Base-by-base conservation (phyloP, 2,888 invertebrate genomes). In the Hydropsyche betteni region DNA sequence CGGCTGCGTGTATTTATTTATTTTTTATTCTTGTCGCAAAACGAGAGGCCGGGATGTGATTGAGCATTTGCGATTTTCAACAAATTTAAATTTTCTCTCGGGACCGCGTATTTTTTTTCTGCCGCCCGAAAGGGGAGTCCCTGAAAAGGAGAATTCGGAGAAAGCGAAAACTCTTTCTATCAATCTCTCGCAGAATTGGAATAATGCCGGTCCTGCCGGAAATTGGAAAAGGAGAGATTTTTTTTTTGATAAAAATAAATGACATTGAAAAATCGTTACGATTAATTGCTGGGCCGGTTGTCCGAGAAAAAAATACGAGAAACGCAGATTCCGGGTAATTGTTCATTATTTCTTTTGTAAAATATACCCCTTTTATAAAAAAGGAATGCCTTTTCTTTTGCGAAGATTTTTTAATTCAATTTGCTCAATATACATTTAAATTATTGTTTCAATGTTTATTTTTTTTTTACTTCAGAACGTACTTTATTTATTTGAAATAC, bases 171-270 rank as follows among this genome's bases (percentile, higher is more conserved):
- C 64, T 64, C 58, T 64, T 64, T 64, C 64, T 64, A 64, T 64
- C 64, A 64, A 64, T 64, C 64, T 64, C 34, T 64, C n/a, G 64
- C 64, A 3, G 64, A 64, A 64, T 64, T n/a, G 36, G 36, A 64
- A 64, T 64, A 64, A 64, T 64, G 64, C 34, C 12, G 64, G 64
- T 64, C 36, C 33, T 64, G 64, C 64, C 64, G 64, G 64, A 64
- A 64, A 64, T 64, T 64, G 64, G 64, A 64, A 64, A 64, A 64
- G 36, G 36, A 36, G 24, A 36, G 34, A 64, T 34, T 64, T 64
- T 64, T 61, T 24, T 64, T 64, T 61, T 61, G 53, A 72, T 58
- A 36, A 72, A 72, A 55, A 61, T 72, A 72, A 72, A 72, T 55
- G 72, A 38, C 72, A 53, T 61, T 61, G 72, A 72, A 72, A 44